Evolutionary conservation across 2,888 invertebrate species (phyloP).

Genomic region (Uropetala carovei): DNA sequence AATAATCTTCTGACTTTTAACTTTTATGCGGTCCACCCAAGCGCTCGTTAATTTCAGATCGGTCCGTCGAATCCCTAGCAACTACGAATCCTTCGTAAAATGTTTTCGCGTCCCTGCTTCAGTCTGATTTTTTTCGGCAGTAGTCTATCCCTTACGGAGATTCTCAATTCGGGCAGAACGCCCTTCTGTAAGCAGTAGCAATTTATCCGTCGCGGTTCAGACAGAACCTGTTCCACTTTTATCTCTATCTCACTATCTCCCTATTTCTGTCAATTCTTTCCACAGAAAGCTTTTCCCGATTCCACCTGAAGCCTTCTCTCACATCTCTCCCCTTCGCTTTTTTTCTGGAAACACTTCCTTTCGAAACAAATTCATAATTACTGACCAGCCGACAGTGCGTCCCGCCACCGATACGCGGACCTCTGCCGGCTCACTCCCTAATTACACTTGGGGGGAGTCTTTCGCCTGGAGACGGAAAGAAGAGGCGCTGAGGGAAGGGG

Average conservation of each 20-base stretch:
- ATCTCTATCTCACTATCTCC: neutral
- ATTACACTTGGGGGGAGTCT: slow-evolving; percentile 32
- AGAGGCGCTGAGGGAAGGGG: neutral
- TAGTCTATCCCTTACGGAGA: no score
- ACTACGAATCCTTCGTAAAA: no score
- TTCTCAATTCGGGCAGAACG: neutral
- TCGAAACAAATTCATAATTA: slow-evolving; percentile 27
- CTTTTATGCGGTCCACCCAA: no score
- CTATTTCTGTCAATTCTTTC: neutral
- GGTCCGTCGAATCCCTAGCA: no score
- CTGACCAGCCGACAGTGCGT: neutral
- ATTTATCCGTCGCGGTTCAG: neutral
- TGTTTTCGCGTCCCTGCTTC: no score
- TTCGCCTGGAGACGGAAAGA: neutral
- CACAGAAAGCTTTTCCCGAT: neutral
- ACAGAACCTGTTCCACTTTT: neutral
- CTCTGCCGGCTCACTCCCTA: slow-evolving; percentile 54
- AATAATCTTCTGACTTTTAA: no score
- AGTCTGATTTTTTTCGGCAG: no score
- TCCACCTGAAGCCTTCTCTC: neutral
- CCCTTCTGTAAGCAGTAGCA: neutral
- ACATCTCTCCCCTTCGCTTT: neutral
- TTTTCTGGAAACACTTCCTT: slow-evolving; percentile 23
- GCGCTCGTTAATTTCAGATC: no score
- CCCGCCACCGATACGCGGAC: slow-evolving; percentile 40